phyloP scores from a whole-genome alignment of 2,888 invertebrate genomes.

The Pyrocoelia pectoralis region DNA sequence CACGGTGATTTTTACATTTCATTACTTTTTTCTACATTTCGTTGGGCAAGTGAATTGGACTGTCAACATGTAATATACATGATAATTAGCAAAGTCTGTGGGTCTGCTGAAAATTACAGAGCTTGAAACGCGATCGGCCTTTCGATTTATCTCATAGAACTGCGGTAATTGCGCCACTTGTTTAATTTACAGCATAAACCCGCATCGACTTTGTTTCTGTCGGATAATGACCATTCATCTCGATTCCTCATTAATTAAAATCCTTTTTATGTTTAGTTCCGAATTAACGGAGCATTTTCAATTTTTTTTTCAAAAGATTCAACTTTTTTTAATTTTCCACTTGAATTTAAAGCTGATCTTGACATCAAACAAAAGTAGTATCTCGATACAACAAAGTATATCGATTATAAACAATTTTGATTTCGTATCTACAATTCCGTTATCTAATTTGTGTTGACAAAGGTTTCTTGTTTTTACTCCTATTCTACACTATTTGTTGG shows the following conservation, averaged over 20 bases:
- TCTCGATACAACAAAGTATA: background rate
- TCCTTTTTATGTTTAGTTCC: constrained; percentile 17
- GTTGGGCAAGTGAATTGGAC: constrained; percentile 19
- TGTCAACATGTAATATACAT: constrained; percentile 57
- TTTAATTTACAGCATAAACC: constrained; percentile 51
- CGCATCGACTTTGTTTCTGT: constrained; percentile 48
- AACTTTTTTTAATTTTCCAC: background rate
- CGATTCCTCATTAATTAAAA: constrained; percentile 36
- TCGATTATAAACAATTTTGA: background rate
- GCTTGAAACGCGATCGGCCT: constrained; percentile 49
- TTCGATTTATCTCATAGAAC: constrained; percentile 52
- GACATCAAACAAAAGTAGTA: too few species aligned
- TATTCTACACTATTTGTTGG: constrained; percentile 38
- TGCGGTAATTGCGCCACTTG: constrained; percentile 53
- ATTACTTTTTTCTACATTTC: background rate
- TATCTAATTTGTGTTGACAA: constrained; percentile 48
- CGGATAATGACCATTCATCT: constrained; percentile 40
- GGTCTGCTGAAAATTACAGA: constrained; percentile 53
- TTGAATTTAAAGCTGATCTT: background rate
- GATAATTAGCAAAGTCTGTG: constrained; percentile 55
- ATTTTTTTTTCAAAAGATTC: background rate
- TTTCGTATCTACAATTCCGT: constrained; percentile 20
- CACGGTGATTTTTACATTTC: too few species aligned
- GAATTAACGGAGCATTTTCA: constrained; percentile 1
- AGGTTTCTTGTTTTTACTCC: constrained; percentile 45